Evolutionary conservation across 1,140 invertebrate species (phyloP), one percentile per base, ranked within the genome.

Genomic region (Eubasilissa regina): DNA sequence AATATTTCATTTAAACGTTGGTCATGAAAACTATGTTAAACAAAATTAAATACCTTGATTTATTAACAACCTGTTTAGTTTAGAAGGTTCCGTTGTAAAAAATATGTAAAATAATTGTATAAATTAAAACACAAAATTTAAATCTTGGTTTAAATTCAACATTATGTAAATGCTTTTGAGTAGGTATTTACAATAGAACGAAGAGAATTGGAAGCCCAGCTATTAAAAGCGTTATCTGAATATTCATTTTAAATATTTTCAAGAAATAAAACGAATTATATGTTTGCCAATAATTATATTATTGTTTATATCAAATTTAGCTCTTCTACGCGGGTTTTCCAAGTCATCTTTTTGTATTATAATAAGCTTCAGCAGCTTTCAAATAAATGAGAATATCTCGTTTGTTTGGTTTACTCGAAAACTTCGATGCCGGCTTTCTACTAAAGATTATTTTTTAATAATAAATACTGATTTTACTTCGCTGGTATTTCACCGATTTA

Each of bases 361-460:
- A 35, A 35, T 19, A 11, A 64, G 60, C 60, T 25, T 64, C 21
- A 13, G 25, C 60, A 10, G 60, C 60, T 64, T 64, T 43, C 19
- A 64, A 64, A 64, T 64, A 35, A 12, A 44, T 43, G 60, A 64
- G 43, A 64, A 25, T 43, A 64, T 15, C 60, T 64, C 60, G 9
- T 43, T 19, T n/a, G 43, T 44, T 64, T 64, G 25, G 35, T 44
- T 25, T 12, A 43, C 35, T 64, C 35, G 21, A 43, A 64, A 64
- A 44, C 60, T 64, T 64, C 11, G 60, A 64, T 64, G 13, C 21
- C 0, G 10, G n/a, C 35, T 64, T 64, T 35, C 25, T 35, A 35
- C 1, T 35, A 35, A 35, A 6, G 25, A 35, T 35, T 35, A 35
- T 6, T 35, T 35, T 35, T 35, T 35, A n/a, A 35, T 35, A 35